A percentile compares a stretch with the other conserved stretches of the same genome.
These are phyloP conservation scores for Dione vanillae DNA, from an alignment of 2,888 invertebrate genomes.

Conservation along the genomic window DNA sequence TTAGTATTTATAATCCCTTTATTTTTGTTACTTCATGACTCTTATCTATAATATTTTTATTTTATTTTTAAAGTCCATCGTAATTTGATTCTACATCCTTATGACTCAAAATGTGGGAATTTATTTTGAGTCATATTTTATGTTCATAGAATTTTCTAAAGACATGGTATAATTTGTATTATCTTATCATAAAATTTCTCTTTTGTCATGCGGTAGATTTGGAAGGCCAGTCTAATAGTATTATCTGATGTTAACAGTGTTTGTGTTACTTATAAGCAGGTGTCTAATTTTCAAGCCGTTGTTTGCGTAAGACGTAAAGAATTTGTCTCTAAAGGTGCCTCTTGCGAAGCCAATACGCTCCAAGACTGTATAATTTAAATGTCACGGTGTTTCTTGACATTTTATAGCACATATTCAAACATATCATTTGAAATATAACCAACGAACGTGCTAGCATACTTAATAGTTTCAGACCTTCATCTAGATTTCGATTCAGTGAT, in stretches of 20 bases:
- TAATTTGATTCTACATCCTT: slow-evolving; percentile 4
- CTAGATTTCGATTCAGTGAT: slow-evolving; percentile 15
- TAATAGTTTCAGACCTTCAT: slow-evolving; percentile 16
- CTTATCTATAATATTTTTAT: neutral
- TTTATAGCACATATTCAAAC: neutral
- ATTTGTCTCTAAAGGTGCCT: slow-evolving; percentile 38
- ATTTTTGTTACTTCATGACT: neutral
- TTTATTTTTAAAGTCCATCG: neutral
- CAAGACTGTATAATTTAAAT: slow-evolving; percentile 41
- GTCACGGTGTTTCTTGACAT: slow-evolving; percentile 41
- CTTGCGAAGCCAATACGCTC: slow-evolving; percentile 25
- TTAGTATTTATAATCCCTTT: neutral
- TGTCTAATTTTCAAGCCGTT: slow-evolving; percentile 33
- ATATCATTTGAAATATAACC: neutral
- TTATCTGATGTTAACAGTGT: slow-evolving; percentile 62
- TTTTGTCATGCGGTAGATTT: slow-evolving; percentile 48
- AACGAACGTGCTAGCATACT: neutral
- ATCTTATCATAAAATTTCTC: slow-evolving; percentile 69
- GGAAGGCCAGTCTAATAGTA: slow-evolving; percentile 61
- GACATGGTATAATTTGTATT: slow-evolving; percentile 47
- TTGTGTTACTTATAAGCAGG: slow-evolving; percentile 57
- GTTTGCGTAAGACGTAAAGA: slow-evolving; percentile 45
- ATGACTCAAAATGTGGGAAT: slow-evolving; percentile 6
- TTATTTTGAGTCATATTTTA: slow-evolving; percentile 16
- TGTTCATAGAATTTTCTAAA: slow-evolving; percentile 4